phyloP scores from a whole-genome alignment of 2,888 invertebrate species.

The Papilio protenor region DNA sequence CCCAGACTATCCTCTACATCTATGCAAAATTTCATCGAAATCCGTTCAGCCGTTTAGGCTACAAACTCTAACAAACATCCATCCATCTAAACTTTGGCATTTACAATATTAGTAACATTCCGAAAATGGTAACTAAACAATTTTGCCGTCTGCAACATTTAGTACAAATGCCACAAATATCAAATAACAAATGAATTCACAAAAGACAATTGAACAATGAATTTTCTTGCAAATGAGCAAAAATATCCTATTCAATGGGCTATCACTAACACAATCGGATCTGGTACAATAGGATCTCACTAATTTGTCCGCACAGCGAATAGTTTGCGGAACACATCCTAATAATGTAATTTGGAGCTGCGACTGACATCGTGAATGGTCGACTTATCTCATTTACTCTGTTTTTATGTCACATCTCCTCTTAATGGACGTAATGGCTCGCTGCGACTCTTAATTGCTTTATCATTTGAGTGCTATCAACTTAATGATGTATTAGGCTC shows the following conservation, averaged over 20 bases:
- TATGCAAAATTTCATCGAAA: too few species aligned
- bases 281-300: constrained; percentile 23
- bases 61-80: too few species aligned
- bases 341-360: constrained; percentile 39
- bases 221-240: background rate
- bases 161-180: background rate
- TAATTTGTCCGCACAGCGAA: constrained; percentile 25
- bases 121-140: too few species aligned
- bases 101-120: too few species aligned
- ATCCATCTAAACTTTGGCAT: too few species aligned
- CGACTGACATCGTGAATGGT: constrained; percentile 26
- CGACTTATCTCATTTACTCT: constrained; percentile 34
- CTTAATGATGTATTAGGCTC: constrained; percentile 9
- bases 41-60: too few species aligned
- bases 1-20: too few species aligned
- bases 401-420: constrained; percentile 39
- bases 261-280: constrained; percentile 15
- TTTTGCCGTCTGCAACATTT: background rate
- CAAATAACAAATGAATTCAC: background rate
- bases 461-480: constrained; percentile 16
- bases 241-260: constrained; percentile 3
- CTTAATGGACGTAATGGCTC: constrained; percentile 37
- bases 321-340: constrained; percentile 20
- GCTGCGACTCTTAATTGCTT: constrained; percentile 17
- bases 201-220: background rate